phyloP scores from a whole-genome alignment of 92 coral and sea anemone genomes.

The Porites divaricata region DNA sequence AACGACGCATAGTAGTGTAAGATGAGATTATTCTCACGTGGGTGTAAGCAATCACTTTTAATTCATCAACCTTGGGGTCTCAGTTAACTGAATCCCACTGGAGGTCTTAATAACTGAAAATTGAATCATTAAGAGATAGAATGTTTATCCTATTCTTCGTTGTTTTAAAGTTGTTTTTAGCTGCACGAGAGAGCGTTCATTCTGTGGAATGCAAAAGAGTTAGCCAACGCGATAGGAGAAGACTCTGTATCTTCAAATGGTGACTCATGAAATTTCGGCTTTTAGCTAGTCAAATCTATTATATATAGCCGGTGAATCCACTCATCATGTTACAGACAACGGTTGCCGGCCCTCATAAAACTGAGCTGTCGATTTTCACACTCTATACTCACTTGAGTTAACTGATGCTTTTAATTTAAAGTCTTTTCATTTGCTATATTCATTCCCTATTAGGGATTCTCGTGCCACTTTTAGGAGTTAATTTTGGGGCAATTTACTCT shows the following conservation, averaged over 20 bases:
- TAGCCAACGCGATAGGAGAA: too few relatives aligned
- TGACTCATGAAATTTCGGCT: too few relatives aligned
- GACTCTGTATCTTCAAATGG: too few relatives aligned
- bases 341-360: neutral
- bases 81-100: neutral
- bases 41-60: neutral
- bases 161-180: conserved; percentile 11
- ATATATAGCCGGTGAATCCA: neutral
- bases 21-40: too few relatives aligned
- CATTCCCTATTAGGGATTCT: conserved; percentile 50
- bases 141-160: neutral
- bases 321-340: neutral
- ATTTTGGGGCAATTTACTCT: conserved; percentile 57
- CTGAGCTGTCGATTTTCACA: neutral
- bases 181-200: neutral
- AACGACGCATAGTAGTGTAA: too few relatives aligned
- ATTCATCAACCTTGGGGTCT: conserved; percentile 27
- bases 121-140: neutral
- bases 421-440: conserved; percentile 25
- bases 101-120: conserved; percentile 26
- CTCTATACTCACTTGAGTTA: neutral
- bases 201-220: conserved; percentile 3
- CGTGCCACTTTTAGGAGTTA: conserved; percentile 50
- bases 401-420: neutral
- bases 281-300: too few relatives aligned